Conservation (phyloP, 2,113 vertebrate genomes). For the Lycocorax pyrrhopterus region DNA sequence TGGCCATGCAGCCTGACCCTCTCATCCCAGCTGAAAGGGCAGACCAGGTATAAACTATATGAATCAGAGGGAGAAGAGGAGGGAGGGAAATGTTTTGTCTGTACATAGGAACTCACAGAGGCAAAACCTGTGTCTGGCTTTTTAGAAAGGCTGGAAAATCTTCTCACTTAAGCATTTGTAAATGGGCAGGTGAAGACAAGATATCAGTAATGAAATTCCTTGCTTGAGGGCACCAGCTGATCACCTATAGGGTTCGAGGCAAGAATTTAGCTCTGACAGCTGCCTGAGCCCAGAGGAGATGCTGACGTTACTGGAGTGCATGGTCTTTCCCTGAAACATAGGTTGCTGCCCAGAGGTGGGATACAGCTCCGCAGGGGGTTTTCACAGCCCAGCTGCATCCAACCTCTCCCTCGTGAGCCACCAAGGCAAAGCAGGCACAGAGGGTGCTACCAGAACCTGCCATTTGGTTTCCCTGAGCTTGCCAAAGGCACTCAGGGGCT, state of each 20-base stretch:
- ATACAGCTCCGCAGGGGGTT: not conserved
- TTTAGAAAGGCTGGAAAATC: not conserved
- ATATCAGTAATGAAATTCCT: not conserved
- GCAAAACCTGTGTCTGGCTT: not conserved
- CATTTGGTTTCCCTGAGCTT: not conserved
- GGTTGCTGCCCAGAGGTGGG: not conserved
- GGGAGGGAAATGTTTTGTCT: not conserved
- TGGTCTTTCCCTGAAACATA: not conserved
- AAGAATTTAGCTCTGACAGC: accelerated
- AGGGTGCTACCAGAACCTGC: accelerated
- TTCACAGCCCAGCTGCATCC: not conserved
- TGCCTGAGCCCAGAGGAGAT: not conserved
- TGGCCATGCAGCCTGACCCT: not conserved
- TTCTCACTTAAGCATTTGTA: not conserved
- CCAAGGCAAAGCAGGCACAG: not conserved
- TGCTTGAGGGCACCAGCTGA: not conserved
- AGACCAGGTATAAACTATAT: accelerated
- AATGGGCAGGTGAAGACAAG: not conserved
- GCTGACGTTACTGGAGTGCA: not conserved
- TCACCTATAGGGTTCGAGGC: not conserved
- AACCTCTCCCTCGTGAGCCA: accelerated
- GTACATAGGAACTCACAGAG: not conserved
- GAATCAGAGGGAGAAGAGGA: not conserved
- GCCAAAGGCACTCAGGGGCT: not conserved
- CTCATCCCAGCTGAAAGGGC: not conserved